phyloP scores from a whole-genome alignment of 2,113 vertebrate genomes.

The Piaya cayana region DNA sequence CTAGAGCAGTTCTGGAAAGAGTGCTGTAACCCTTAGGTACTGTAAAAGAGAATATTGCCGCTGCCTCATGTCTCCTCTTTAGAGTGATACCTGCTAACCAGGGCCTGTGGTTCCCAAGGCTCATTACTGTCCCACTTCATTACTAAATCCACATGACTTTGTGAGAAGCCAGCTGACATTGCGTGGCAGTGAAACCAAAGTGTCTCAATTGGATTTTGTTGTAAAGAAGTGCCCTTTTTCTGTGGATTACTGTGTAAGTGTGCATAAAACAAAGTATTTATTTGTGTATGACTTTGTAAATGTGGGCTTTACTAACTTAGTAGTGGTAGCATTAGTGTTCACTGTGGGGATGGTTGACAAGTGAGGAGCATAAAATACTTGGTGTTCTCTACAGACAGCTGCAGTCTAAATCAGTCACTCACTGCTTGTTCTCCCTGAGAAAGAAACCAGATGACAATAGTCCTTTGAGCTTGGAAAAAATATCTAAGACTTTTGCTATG shows the following conservation, averaged over 20 bases:
- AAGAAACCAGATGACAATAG: neutral
- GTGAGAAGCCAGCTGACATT: neutral
- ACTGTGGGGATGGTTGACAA: neutral
- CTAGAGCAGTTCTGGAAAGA: neutral
- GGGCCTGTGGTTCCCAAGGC: neutral
- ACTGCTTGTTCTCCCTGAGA: neutral
- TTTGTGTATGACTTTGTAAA: neutral
- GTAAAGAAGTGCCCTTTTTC: neutral
- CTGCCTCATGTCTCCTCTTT: neutral
- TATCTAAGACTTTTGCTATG: neutral
- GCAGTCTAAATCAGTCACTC: neutral
- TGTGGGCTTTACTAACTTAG: neutral
- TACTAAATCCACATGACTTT: accelerated
- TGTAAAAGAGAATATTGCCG: neutral
- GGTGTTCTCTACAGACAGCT: neutral
- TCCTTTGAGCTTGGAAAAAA: neutral
- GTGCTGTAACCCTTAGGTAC: neutral
- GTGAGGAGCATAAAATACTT: neutral
- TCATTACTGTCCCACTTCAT: accelerated
- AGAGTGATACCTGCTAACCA: neutral
- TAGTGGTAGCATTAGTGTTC: neutral
- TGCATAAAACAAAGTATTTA: neutral
- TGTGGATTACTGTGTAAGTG: neutral
- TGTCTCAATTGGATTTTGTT: neutral
- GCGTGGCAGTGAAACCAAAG: neutral